These are phyloP conservation scores for Phaonia tiefii DNA, from an alignment of 2,888 invertebrate genomes.

Conservation along the genomic window DNA sequence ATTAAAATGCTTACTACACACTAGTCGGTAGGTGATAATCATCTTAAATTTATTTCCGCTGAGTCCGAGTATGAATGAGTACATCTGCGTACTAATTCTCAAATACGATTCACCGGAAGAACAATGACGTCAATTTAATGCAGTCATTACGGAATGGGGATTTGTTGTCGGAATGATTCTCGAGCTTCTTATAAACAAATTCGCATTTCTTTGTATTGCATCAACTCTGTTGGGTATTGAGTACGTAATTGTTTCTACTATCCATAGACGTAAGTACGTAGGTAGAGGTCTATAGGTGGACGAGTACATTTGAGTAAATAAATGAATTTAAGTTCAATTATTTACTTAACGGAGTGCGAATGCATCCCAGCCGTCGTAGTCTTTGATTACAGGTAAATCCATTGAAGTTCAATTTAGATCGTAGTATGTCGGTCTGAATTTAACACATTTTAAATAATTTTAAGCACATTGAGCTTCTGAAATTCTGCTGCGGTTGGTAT, in stretches of 20 bases:
- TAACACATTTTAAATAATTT: too few relatives aligned
- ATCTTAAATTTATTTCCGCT: not conserved
- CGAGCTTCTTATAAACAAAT: constrained; percentile 3
- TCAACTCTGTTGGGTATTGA: not conserved
- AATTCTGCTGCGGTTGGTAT: too few relatives aligned
- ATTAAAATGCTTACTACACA: too few relatives aligned
- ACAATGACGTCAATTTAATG: constrained; percentile 52
- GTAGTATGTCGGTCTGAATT: too few relatives aligned
- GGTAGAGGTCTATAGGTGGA: too few relatives aligned
- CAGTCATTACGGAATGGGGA: too few relatives aligned
- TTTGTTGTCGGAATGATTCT: not conserved
- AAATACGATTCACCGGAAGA: constrained; percentile 25
- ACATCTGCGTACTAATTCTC: not conserved
- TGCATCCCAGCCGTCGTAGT: too few relatives aligned
- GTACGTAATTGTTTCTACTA: constrained; percentile 23
- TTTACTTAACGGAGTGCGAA: not conserved
- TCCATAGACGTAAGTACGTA: not conserved
- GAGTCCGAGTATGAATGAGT: not conserved
- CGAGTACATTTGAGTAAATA: too few relatives aligned
- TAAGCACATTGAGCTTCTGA: too few relatives aligned
- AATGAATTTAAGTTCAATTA: not conserved
- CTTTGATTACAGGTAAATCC: too few relatives aligned
- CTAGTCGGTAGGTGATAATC: not conserved
- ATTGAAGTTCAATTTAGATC: too few relatives aligned
- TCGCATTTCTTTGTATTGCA: constrained; percentile 15